Conservation (phyloP, 2,113 vertebrate species). For the Ellobius talpinus region DNA sequence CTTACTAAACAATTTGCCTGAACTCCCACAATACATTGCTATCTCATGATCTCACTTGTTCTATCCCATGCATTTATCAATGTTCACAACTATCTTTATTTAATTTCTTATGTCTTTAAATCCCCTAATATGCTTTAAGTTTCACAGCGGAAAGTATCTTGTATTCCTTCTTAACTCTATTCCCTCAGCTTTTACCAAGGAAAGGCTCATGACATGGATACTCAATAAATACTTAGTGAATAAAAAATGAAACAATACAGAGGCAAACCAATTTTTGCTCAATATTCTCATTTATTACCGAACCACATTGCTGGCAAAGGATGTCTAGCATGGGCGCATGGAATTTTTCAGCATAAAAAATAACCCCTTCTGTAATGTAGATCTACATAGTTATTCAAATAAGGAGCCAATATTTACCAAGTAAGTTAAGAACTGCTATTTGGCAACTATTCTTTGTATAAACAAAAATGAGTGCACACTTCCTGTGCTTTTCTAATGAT, state of each 20-base stretch:
- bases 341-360: slow-evolving; percentile 12
- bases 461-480: neutral
- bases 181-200: neutral
- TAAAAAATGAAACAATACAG: slow-evolving; percentile 11
- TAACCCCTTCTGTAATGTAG: neutral
- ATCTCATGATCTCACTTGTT: neutral
- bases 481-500: neutral
- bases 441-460: neutral
- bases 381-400: slow-evolving; percentile 33
- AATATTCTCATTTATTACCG: slow-evolving; percentile 13
- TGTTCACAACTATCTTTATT: neutral
- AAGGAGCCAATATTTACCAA: neutral
- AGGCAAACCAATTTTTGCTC: neutral
- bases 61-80: neutral
- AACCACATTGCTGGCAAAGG: neutral
- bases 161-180: neutral
- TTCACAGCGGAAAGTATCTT: neutral
- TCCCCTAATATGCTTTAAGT: neutral
- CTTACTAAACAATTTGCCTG: neutral
- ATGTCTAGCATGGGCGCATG: neutral
- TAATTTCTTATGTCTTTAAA: neutral
- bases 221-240: neutral
- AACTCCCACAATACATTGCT: neutral
- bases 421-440: neutral
- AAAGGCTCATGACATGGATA: neutral